Evolutionary conservation across 2,113 vertebrate species (phyloP), one percentile per base, ranked within the genome.

Genomic region (Peromyscus leucopus): DNA sequence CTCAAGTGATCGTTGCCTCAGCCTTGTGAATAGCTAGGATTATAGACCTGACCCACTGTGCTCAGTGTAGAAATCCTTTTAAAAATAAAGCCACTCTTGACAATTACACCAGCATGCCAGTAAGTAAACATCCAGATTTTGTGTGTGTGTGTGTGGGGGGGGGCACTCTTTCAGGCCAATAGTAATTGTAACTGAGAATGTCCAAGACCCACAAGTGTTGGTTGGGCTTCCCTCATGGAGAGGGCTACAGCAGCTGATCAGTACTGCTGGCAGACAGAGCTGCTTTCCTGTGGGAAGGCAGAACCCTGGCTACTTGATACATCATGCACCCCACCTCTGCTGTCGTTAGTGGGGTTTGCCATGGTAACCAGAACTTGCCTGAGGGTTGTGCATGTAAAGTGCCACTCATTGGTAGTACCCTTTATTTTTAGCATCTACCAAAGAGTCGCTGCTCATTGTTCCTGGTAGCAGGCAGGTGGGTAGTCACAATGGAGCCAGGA

Each of bases 321-420:
- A 33, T 76, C 94, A 48, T 31, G 63, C 0, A 12, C 65, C 67
- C 94, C 61, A 76, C 71, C 92, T 95, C 93, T 86, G 90, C 94
- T 94, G 75, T 92, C 17, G 2, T 6, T 59, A 96, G 65, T 79
- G 80, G 90, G 82, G 69, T 95, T 98, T 98, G 96, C 97, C 96
- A 95, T 96, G 97, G 95, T 94, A 97, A 98, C 97, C 85, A 96
- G 93, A 97, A 92, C 92, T 95, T 90, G 95, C 96, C 96, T 5
- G 13, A 94, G 96, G 90, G 89, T 95, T 94, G 86, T 63, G 33
- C 72, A 16, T 97, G 92, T 93, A 95, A 96, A 92, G 83, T 97
- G 95, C 94, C 90, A 97, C 76, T 97, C 96, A 92, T 83, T 91
- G 82, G 80, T 71, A 71, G 84, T 84, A 59, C 86, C 89, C 96